Percentiles rank a stretch among this genome's conserved stretches.
phyloP scores from a whole-genome alignment of 1,140 invertebrate genomes.

The Colletes gigas region DNA sequence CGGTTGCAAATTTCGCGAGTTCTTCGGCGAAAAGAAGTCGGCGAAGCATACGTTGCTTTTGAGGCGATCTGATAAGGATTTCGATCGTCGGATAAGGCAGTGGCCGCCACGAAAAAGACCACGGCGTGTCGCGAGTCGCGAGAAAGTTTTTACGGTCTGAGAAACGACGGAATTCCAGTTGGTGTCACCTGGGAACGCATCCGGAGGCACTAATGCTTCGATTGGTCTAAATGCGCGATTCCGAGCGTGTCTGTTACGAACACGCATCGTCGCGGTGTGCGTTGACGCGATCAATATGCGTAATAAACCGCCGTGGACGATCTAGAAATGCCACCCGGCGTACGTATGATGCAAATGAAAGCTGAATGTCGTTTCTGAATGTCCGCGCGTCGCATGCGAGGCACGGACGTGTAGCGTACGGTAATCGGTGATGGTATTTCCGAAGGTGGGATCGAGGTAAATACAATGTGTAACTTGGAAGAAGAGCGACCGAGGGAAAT shows the following conservation, averaged over 20 bases:
- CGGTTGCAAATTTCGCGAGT: neutral
- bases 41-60: neutral
- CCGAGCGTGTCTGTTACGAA: neutral
- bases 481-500: neutral
- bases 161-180: constrained; percentile 60
- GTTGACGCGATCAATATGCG: constrained; percentile 62
- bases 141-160: constrained; percentile 42
- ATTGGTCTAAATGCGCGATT: constrained; percentile 66
- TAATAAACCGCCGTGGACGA: constrained; percentile 60
- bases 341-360: constrained; percentile 70
- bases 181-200: constrained; percentile 59
- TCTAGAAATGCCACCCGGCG: constrained; percentile 69
- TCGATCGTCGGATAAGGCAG: too few relatives aligned
- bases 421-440: constrained; percentile 54
- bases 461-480: constrained; percentile 20
- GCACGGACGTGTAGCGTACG: constrained; percentile 56
- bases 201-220: constrained; percentile 68
- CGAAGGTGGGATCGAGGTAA: constrained; percentile 33
- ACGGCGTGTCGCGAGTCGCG: neutral
- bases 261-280: too few relatives aligned
- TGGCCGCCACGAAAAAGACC: neutral
- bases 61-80: constrained; percentile 13
- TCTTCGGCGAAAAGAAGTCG: neutral
- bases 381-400: constrained; percentile 47
- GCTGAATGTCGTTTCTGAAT: constrained; percentile 72